Base-by-base conservation (phyloP, 2,888 invertebrate species). In the Tenthredo amoena region DNA sequence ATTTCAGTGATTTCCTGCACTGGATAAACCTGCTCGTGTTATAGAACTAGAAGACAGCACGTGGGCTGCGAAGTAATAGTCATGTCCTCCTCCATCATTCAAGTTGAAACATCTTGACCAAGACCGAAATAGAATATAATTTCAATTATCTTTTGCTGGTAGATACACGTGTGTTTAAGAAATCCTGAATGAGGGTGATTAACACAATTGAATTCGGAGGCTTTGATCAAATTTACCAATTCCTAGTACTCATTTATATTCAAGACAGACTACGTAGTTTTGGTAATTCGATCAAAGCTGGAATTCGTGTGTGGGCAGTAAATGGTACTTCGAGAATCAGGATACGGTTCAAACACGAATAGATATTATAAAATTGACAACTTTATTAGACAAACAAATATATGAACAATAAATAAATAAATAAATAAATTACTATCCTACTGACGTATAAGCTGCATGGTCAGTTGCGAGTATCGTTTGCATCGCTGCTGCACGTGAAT, bases 351-450 rank as follows among this genome's bases (percentile, higher is more conserved):
- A 43, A 76, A 26, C 15, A 47, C 31, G 10, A 50, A 15, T 62
- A 2, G 10, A 9, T 34, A 62, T 37, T 15, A 21, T 21, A 40
- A 40, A 81, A n/a, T 79, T 18, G 31, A 55, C 55, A 10, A 58
- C 3, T 81, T 58, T 58, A 81, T 40, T 81, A 15, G 15, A 62
- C 37, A 26, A 79, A 40, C 62, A 37, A 40, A 62, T 58, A 62
- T 18, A 55, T 31, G 31, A 55, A 47, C 31, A 68, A 74, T 77
- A 55, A 77, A 77, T 77, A 77, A 77, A 58, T 62, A 62, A 62
- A 62, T 77, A 77, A 26, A 77, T 77, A 47, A 77, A 21, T 77
- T 77, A 77, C 55, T 55, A 77, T 77, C 34, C 77, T 77, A 55
- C 76, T 40, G 15, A 21, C 12, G 1, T 31, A 71, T 37, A 71